These are phyloP conservation scores for Gymnopithys bicolor DNA, from an alignment of 2,797 vertebrate species.

Conservation along the genomic window DNA sequence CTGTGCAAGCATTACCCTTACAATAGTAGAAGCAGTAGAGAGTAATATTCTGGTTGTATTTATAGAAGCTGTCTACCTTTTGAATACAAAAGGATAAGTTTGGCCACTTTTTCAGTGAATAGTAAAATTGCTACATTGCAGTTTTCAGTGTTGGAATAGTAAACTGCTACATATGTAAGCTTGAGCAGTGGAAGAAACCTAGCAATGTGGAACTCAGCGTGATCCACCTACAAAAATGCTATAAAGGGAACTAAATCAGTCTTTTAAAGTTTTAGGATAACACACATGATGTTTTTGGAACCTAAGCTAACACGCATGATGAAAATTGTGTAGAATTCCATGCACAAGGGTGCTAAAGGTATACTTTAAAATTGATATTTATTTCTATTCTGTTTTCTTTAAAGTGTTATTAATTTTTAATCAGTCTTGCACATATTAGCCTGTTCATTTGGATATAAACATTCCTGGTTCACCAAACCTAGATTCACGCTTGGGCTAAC, in stretches of 20 bases:
- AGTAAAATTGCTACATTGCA: neutral
- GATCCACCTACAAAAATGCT: neutral
- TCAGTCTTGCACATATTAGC: neutral
- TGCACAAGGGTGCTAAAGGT: accelerated
- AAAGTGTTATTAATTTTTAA: neutral
- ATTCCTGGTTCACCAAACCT: neutral
- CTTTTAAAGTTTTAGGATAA: neutral
- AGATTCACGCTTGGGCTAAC: neutral
- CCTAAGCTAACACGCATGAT: neutral
- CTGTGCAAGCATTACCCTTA: neutral
- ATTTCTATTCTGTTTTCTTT: neutral
- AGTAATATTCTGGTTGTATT: neutral
- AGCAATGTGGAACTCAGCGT: neutral
- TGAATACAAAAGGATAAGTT: neutral
- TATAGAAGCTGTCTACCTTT: neutral
- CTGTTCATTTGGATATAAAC: neutral
- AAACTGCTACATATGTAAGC: neutral
- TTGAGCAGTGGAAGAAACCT: neutral
- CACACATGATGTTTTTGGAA: neutral
- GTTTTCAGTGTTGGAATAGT: neutral
- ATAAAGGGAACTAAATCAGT: neutral
- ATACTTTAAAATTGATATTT: neutral
- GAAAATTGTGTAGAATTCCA: neutral
- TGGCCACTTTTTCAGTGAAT: neutral
- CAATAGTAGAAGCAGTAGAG: neutral